Base-by-base conservation (phyloP, 2,113 vertebrate species). In the Prionailurus viverrinus region DNA sequence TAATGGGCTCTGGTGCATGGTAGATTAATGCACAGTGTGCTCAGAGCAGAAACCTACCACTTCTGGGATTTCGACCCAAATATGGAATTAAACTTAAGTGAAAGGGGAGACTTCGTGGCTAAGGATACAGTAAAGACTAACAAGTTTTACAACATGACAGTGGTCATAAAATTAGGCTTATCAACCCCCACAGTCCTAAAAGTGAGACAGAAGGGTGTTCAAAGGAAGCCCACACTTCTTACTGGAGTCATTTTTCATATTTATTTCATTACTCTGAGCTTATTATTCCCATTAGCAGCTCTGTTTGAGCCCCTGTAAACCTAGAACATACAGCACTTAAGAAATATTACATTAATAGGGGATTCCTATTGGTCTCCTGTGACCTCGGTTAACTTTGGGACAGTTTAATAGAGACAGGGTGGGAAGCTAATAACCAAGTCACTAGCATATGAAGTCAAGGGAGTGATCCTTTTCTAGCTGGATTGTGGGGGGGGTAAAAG, bases 1-100 rank as follows among this genome's bases (percentile, higher is more conserved):
- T 98, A 98, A 98, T 98, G 93, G 96, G 73, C 97, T 98, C 98
- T n/a, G 29, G 29, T 94, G 82, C 95, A 27, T 80, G 97, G 81
- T 94, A 89, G 87, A 98, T 98, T 97, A 98, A 97, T 98, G 63
- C 31, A 95, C 55, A 96, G 73, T 97, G 81, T 76, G 68, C 83
- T 94, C 27, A 83, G 96, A 88, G 53, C 19, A 93, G 97, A 98
- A 98, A 98, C 94, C 68, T 96, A 94, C 86, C 66, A 71, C 93
- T 89, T 95, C 93, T 96, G 92, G 71, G 91, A 96, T 97, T 98
- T 97, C 29, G 23, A 79, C 39, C 74, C 74, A 45, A 95, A 98
- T 97, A 80, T 19, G 31, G 29, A 98, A 95, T 55, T 89, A 96
- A 9, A 81, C 25, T 91, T 86, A 94, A 91, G 80, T 19, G 36